Base-by-base conservation (phyloP, 2,888 invertebrate species). In the Hoplodrina blanda region DNA sequence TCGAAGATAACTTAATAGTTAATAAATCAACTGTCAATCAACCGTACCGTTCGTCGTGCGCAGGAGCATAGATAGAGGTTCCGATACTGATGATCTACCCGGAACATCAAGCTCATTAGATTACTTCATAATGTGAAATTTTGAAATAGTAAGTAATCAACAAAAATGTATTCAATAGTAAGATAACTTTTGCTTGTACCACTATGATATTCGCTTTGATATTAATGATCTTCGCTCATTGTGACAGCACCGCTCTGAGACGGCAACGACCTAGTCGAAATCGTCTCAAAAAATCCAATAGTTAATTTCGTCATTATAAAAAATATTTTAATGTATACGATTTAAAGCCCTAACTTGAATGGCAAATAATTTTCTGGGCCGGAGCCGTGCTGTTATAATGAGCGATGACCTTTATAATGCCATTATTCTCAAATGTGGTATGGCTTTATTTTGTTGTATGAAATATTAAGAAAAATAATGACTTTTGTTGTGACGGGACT, bases 21-120 rank as follows among this genome's bases (percentile, higher is more conserved):
- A 44, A 50, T 54, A 55, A 37, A 59, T 72, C 30, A 73, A 44
- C 41, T 54, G 59, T 53, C 71, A 49, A 41, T 62, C 62, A 71
- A 17, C 37, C 30, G 33, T 62, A 19, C 2, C 7, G 7, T 17
- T n/a, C 13, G 49, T 55, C 10, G n/a, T 46, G 46, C 13, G 17
- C 44, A 20, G 3, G 8, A 41, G 15, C 3, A 44, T 30, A 33
- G 20, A 5, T 53, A 15, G 19, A 11, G 44, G 11, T 41, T 19
- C 8, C 25, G 30, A 6, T 20, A 19, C 17, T 46, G 5, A 20
- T 54, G 30, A n/a, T 30, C 13, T 3, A 33, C 8, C 10, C 20
- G 2, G 1, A 46, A 63, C 19, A 52, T 33, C 13, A 33, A 13
- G 11, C 1, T 30, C 52, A 5, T 37, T 4, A 53, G 1, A 17